These are phyloP conservation scores for Etheostoma cragini DNA, from an alignment of 2,113 vertebrate genomes.

Conservation along the genomic window DNA sequence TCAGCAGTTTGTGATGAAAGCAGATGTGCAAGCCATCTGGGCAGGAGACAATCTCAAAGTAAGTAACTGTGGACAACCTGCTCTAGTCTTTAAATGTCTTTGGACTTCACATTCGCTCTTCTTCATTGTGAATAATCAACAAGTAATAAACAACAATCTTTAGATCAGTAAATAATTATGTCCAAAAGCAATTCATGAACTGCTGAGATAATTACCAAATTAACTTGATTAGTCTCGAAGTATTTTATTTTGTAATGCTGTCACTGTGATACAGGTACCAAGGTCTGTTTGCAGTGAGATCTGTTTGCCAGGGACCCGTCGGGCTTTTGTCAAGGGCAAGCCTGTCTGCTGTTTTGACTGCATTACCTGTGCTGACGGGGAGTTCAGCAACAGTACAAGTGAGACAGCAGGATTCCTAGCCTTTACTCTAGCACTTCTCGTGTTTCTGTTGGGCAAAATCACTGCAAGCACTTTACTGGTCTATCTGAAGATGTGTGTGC, in stretches of 20 bases:
- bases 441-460: constrained; percentile 73
- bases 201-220: background rate
- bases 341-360: constrained; percentile 87
- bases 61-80: constrained; percentile 2
- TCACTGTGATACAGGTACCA: constrained; percentile 72
- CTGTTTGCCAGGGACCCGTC: constrained; percentile 80
- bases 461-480: constrained; percentile 58
- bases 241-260: background rate
- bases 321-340: constrained; percentile 80
- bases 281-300: constrained; percentile 83
- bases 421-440: constrained; percentile 68
- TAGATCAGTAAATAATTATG: too few relatives aligned
- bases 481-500: constrained; percentile 64
- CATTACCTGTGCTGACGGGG: constrained; percentile 81
- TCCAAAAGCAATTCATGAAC: background rate
- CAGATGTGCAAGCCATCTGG: constrained; percentile 76
- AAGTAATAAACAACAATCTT: background rate
- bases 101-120: background rate
- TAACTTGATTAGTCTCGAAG: background rate
- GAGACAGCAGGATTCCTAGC: constrained; percentile 72
- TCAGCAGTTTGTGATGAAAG: constrained; percentile 80
- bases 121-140: background rate
- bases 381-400: constrained; percentile 86
- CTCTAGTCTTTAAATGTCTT: background rate
- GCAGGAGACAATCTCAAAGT: constrained; percentile 73